phyloP scores from a whole-genome alignment of 2,113 vertebrate genomes.

The Bubo blakistoni region DNA sequence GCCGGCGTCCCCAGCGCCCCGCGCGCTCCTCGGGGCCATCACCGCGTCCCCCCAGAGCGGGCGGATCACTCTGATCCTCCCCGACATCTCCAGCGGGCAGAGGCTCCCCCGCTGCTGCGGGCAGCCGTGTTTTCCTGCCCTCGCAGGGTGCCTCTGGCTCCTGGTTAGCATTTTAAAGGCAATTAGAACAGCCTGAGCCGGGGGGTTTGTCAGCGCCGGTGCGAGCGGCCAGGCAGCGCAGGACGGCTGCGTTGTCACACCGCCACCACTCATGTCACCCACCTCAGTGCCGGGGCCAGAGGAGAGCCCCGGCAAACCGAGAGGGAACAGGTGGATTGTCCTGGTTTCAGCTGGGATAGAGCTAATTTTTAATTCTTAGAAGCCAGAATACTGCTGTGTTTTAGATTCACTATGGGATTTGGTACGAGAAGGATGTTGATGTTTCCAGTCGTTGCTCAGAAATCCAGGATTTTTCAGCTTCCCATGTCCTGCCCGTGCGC shows the following conservation, averaged over 20 bases:
- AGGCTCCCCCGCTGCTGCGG: not conserved
- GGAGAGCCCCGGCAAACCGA: fast-evolving
- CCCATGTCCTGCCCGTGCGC: no score
- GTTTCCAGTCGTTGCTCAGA: no score
- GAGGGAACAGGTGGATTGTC: not conserved
- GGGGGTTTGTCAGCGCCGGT: not conserved
- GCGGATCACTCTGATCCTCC: not conserved
- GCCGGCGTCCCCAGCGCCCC: fast-evolving
- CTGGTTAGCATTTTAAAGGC: not conserved
- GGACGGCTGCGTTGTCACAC: not conserved
- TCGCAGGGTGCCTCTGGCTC: not conserved
- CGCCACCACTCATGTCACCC: not conserved
- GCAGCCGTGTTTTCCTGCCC: not conserved
- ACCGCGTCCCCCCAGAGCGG: fast-evolving
- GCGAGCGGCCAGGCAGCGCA: fast-evolving
- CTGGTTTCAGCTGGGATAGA: no score
- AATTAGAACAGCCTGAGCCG: not conserved
- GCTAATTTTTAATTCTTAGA: no score
- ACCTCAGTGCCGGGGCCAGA: fast-evolving
- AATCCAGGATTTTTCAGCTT: no score
- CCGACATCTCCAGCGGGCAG: not conserved
- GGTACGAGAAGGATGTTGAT: no score
- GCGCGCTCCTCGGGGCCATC: not conserved
- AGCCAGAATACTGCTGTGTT: no score
- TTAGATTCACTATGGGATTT: no score